Base-by-base conservation (phyloP, 2,113 vertebrate genomes). In the Catagonus wagneri region DNA sequence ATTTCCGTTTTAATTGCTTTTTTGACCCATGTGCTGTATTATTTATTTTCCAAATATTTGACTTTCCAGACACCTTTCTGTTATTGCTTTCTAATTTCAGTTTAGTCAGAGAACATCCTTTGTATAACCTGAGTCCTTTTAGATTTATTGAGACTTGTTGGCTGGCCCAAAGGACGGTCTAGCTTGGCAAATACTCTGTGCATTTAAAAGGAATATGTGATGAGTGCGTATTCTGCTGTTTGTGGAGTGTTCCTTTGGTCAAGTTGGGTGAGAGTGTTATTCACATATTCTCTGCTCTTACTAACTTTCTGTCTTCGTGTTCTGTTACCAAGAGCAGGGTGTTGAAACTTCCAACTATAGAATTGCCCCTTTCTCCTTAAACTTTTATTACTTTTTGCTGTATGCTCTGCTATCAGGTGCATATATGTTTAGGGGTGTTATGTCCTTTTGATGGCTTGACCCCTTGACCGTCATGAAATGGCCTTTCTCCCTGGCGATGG, bases 151-250 rank as follows among this genome's bases (percentile, higher is more conserved):
- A 71, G 36, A 14, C 52, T 83, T 19, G 29, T 36, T 22, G 74
- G 60, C 32, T 52, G 74, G 74, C 20, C 54, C 81, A 1, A 15
- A 19, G 56, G 75, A 16, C 58, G 25, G 69, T 52, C 32, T 81
- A 0, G 69, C 58, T 50, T 13, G 44, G 25, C 36, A 22, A 34
- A 6, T 63, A 22, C 27, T 81, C 39, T 22, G 76, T n/a, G 29
- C 32, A 6, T 81, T 58, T 12, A 7, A 25, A 69, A 58, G 14
- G 68, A 85, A 14, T 11, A 11, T 11, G 3, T 29, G 72, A 65
- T 34, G 83, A 13, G 0, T 1, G 0, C 1, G 12, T 3, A 6
- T 58, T 68, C 13, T 15, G 20, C n/a, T 25, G 3, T 39, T 4
- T 3, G 1, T 3, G 10, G 44, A 16, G 44, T 14, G 20, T 17